Conservation (phyloP, 2,888 invertebrate genomes). For the Tinea pellionella region DNA sequence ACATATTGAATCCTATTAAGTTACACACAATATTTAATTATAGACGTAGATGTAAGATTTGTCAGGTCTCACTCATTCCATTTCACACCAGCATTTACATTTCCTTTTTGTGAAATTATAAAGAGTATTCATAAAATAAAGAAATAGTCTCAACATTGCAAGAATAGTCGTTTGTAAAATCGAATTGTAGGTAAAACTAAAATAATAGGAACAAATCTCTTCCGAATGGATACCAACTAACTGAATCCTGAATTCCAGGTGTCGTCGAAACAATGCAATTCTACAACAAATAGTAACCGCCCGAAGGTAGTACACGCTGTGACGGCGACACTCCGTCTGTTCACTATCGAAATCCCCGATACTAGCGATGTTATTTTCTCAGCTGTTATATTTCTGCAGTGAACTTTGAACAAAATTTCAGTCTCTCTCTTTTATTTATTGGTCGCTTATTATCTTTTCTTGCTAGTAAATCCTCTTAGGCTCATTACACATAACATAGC, state of each 20-base stretch:
- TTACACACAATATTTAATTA: not conserved
- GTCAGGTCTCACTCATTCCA: too few relatives aligned
- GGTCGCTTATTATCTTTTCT: not conserved
- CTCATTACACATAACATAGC: not conserved
- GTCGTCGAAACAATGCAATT: slow-evolving; percentile 57
- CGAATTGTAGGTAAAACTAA: not conserved
- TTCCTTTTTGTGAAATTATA: too few relatives aligned
- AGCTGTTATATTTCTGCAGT: not conserved
- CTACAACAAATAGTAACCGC: slow-evolving; percentile 47
- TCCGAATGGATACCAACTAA: slow-evolving; percentile 30
- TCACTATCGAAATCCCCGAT: slow-evolving; percentile 4
- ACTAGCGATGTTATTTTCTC: slow-evolving; percentile 6
- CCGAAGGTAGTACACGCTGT: slow-evolving; percentile 14
- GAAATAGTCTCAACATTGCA: too few relatives aligned
- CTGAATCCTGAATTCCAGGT: slow-evolving; percentile 58
- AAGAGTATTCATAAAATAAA: too few relatives aligned
- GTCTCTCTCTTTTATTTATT: not conserved
- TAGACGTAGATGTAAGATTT: too few relatives aligned
- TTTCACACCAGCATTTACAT: too few relatives aligned
- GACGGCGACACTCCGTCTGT: slow-evolving; percentile 16
- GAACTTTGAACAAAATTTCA: not conserved
- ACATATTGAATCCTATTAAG: not conserved
- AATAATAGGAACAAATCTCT: slow-evolving; percentile 30
- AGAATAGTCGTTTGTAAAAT: not conserved
- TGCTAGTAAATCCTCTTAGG: not conserved